A percentile compares a stretch with the other conserved stretches of the same genome.
These are phyloP conservation scores for Bombyx mandarina DNA, from an alignment of 1,140 invertebrate genomes.

Conservation along the genomic window DNA sequence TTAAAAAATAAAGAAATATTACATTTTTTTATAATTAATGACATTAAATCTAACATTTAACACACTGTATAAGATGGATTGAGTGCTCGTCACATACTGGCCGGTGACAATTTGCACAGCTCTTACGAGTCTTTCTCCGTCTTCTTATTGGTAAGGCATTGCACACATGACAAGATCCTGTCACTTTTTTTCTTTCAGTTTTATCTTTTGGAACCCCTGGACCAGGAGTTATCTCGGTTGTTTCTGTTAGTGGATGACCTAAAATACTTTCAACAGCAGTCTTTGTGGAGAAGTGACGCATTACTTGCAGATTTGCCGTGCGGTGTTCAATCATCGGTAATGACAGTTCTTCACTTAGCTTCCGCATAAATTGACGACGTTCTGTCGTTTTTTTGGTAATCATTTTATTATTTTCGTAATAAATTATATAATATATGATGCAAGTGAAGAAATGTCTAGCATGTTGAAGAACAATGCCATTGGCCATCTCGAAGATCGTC, in stretches of 20 bases:
- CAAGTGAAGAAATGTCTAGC: constrained; percentile 11
- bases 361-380: constrained; percentile 7
- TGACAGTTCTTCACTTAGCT: constrained; percentile 8
- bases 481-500: constrained; percentile 8
- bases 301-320: constrained; percentile 3
- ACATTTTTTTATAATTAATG: constrained; percentile 7
- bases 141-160: constrained; percentile 7
- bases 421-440: constrained; percentile 5
- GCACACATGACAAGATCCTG: constrained; percentile 7
- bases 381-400: constrained; percentile 6
- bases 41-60: not conserved
- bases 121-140: constrained; percentile 5
- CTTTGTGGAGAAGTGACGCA: constrained; percentile 4
- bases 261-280: constrained; percentile 5
- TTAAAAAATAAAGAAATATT: constrained; percentile 9
- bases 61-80: not conserved
- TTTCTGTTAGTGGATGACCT: constrained; percentile 4
- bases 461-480: constrained; percentile 10
- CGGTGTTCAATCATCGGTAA: constrained; percentile 6
- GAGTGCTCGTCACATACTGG: constrained; percentile 6
- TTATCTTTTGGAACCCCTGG: constrained; percentile 4
- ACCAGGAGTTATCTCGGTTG: constrained; percentile 2
- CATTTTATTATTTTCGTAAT: constrained; percentile 10
- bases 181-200: constrained; percentile 6
- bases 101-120: constrained; percentile 6